Evolutionary conservation across 2,888 invertebrate genomes (phyloP).

Genomic region (Tetranychus truncatus): DNA sequence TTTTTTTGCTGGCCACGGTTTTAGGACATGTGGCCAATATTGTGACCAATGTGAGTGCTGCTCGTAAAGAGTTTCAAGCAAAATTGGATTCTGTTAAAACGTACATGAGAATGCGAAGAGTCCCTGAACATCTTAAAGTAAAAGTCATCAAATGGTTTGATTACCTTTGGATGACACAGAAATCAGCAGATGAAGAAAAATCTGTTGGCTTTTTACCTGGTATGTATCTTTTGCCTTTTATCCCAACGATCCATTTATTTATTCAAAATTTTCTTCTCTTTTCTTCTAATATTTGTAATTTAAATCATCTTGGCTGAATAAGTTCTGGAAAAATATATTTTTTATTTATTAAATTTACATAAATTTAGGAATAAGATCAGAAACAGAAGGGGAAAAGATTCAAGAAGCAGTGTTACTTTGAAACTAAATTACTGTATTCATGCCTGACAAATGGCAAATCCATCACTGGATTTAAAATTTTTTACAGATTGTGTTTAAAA

Average conservation of each 20-base stretch:
- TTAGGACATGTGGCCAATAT: constrained; percentile 95
- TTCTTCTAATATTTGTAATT: not conserved
- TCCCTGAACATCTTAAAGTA: constrained; percentile 82
- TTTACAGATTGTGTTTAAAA: too few species aligned
- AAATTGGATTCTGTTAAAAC: constrained; percentile 96
- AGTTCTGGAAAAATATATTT: too few species aligned
- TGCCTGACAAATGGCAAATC: too few species aligned
- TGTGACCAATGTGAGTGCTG: constrained; percentile 89
- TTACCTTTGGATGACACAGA: constrained; percentile 95
- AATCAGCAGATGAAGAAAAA: constrained; percentile 90
- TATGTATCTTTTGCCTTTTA: constrained; percentile 26
- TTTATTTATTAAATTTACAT: too few species aligned
- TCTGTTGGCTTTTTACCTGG: constrained; percentile 77
- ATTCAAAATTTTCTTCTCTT: constrained; percentile 23
- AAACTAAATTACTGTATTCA: too few species aligned
- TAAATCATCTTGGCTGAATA: not conserved
- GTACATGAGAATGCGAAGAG: constrained; percentile 89
- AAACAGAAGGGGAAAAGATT: too few species aligned
- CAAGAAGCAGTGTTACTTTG: too few species aligned
- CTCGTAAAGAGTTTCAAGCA: constrained; percentile 94
- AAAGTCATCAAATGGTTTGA: constrained; percentile 99
- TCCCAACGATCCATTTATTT: too few species aligned
- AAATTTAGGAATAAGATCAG: too few species aligned
- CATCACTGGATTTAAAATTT: too few species aligned
- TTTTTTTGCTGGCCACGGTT: constrained; percentile 85